These are phyloP conservation scores for Melipona bicolor DNA, from an alignment of 2,888 invertebrate species.

Conservation along the genomic window DNA sequence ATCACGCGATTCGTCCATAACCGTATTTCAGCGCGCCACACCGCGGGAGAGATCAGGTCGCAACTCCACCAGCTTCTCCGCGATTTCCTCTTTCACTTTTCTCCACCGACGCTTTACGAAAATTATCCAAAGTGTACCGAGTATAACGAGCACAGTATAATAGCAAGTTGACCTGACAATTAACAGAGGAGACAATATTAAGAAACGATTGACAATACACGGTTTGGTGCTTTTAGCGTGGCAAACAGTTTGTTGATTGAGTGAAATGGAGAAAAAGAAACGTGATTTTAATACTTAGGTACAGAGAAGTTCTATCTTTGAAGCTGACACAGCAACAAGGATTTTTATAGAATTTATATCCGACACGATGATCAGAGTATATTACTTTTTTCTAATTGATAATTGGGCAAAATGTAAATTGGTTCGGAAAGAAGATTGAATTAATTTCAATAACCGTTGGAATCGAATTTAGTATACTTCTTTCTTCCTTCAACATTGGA, in stretches of 20 bases:
- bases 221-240: no score
- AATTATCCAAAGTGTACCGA: no score
- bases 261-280: no score
- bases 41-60: constrained; percentile 22
- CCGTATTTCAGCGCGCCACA: constrained; percentile 76
- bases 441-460: not conserved
- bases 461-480: not conserved
- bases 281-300: no score
- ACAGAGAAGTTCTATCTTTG: no score
- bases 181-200: no score
- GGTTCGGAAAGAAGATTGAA: not conserved
- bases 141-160: no score
- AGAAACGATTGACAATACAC: no score
- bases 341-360: no score
- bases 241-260: no score
- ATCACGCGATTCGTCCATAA: constrained; percentile 81
- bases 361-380: not conserved
- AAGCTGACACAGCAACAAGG: no score
- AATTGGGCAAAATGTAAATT: not conserved
- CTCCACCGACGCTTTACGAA: not conserved
- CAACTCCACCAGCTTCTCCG: constrained; percentile 34
- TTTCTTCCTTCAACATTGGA: not conserved
- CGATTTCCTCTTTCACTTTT: constrained; percentile 45
- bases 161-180: no score
- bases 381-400: not conserved